Base-by-base conservation (phyloP, 1,140 invertebrate genomes). In the Schlechtendalia chinensis region DNA sequence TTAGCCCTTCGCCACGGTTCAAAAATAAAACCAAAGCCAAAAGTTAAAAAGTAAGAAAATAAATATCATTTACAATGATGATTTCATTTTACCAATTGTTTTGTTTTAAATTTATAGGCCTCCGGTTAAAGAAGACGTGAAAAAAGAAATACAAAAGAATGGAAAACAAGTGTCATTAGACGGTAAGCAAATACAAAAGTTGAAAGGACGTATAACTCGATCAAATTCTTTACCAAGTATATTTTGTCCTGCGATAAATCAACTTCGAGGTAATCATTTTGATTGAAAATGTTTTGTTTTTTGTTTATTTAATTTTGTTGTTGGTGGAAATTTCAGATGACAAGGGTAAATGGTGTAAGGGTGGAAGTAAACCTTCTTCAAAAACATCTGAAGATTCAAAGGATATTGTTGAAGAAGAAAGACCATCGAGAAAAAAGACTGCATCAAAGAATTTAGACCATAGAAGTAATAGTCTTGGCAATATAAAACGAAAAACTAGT, bases 131-230 rank as follows among this genome's bases (percentile, higher is more conserved):
- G 24, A 65, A 45, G 69, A 69, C 39, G 19, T 47, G 19, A 69
- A 58, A 50, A 54, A 71, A 47, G 50, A 32, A 86, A 87, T 54
- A 86, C 87, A 80, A 85, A 87, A 58, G 85, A 87, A 83, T 86
- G 86, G 19, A 77, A 86, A 81, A 83, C 84, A 72, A 87, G 86
- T 82, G 82, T 85, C n/a, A 84, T 85, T 10, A 85, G 86, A 74
- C 19, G 79, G 71, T 29, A 67, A 82, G 63, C 82, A 85, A 67
- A 86, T 84, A 79, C 85, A 86, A 8, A 82, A 47, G 22, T 74
- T 61, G 53, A 83, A 81, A 69, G 32, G 77, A 45, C 83, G 19
- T 83, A 81, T 83, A 82, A 83, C 80, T 39, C 82, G 80, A 50
- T 82, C 77, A 63, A 83, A 83, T 81, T 81, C 80, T 47, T 77